Base-by-base conservation (phyloP, 2,113 vertebrate genomes). In the Cephalopterus ornatus region DNA sequence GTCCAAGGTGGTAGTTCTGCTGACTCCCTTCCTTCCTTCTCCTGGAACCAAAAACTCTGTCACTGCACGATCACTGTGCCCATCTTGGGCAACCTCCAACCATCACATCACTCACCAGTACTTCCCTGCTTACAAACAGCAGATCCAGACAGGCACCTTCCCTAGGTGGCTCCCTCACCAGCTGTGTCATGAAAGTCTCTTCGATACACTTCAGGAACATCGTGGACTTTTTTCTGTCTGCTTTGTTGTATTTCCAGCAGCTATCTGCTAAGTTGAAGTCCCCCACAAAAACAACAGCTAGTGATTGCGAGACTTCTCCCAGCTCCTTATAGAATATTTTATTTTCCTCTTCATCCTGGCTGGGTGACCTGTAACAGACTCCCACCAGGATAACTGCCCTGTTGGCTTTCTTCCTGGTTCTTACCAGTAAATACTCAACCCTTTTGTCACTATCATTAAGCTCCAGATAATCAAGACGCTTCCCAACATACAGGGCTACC, bases 141-240 rank as follows among this genome's bases (percentile, higher is more conserved):
- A 47, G 30, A 17, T 62, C 17, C n/a, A 68, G 9, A 9, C 11
- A 3, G 3, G 44, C 30, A 55, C 21, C 41, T 24, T 70, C 21
- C n/a, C 47, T 30, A 30, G 20, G 0, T 35, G n/a, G 47, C n/a
- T 53, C n/a, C 14, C 14, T 35, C 41, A 26, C 17, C 39, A 70
- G n/a, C 5, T 55, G 2, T 47, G 27, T 27, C 0, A 0, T n/a
- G 6, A 2, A 32, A 10, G 17, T 27, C 39, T 55, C 37, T 22
- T 68, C 9, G 21, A 15, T 11, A 55, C n/a, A 47, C 20, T 68
- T n/a, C 39, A 47, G 47, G 30, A 76, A 49, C 11, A 41, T 35
- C 21, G n/a, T 47, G 41, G n/a, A 35, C 26, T 32, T 12, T 41
- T 70, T 90, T 11, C 17, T 49, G 9, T 70, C 20, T 35, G n/a